These are phyloP conservation scores for Holocentrus rufus DNA, from an alignment of 2,797 vertebrate species.

Conservation along the genomic window DNA sequence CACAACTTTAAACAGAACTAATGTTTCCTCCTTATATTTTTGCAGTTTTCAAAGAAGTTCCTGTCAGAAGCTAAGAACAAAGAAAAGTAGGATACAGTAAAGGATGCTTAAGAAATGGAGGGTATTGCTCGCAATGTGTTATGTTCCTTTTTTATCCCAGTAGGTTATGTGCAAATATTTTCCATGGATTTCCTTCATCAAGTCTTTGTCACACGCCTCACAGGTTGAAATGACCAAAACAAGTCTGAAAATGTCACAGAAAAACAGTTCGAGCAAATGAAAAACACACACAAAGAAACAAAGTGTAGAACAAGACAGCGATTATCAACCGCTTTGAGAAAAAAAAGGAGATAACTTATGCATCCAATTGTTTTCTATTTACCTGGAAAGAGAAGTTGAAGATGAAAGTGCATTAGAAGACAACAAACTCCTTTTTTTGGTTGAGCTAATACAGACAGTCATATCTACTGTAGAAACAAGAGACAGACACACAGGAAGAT, in stretches of 20 bases:
- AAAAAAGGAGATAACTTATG: constrained; percentile 27
- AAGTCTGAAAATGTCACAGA: constrained; percentile 36
- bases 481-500: constrained; percentile 56
- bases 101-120: constrained; percentile 28
- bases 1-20: constrained; percentile 7
- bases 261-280: background rate
- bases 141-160: constrained; percentile 39
- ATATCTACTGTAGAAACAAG: constrained; percentile 77
- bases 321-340: constrained; percentile 45
- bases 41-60: constrained; percentile 32
- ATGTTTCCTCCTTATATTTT: constrained; percentile 49
- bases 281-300: constrained; percentile 2
- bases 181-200: constrained; percentile 59
- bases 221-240: constrained; percentile 26
- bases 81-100: constrained; percentile 19
- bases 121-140: constrained; percentile 53
- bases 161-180: constrained; percentile 64
- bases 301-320: constrained; percentile 35
- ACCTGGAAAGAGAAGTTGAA: constrained; percentile 55
- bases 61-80: constrained; percentile 23
- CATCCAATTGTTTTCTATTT: constrained; percentile 45
- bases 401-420: constrained; percentile 72
- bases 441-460: constrained; percentile 72
- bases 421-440: constrained; percentile 65
- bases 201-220: constrained; percentile 23